phyloP scores from a whole-genome alignment of 2,113 vertebrate species.

The Cryptotis parvus region DNA sequence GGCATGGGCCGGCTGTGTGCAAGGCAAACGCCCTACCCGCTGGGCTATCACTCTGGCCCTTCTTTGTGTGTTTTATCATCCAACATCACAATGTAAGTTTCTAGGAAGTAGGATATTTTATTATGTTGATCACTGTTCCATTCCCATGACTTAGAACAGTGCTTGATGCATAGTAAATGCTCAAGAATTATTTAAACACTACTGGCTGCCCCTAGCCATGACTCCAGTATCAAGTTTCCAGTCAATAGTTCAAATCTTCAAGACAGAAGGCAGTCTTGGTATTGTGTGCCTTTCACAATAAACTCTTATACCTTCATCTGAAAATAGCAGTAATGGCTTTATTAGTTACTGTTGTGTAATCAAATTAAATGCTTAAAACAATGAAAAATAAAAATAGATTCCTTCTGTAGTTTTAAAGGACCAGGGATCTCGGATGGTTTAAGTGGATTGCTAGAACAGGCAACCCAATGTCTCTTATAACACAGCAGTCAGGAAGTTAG shows the following conservation, averaged over 20 bases:
- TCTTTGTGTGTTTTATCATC: too few species aligned
- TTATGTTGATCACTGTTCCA: too few species aligned
- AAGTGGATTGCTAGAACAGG: background rate
- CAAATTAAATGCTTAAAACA: background rate
- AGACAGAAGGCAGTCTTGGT: background rate
- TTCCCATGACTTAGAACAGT: too few species aligned
- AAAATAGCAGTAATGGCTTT: background rate
- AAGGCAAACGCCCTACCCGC: too few species aligned
- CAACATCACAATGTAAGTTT: too few species aligned
- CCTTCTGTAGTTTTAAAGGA: background rate
- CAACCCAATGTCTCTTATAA: background rate
- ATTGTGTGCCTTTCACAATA: background rate
- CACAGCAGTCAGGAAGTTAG: background rate
- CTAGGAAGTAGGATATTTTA: too few species aligned
- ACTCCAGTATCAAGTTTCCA: background rate
- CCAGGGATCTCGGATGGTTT: background rate
- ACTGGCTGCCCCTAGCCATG: too few species aligned
- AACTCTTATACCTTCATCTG: background rate
- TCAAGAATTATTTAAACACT: too few species aligned
- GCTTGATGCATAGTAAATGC: too few species aligned
- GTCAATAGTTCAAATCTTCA: rapidly evolving
- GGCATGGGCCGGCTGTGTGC: too few species aligned
- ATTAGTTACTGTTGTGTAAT: background rate
- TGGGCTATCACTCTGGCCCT: too few species aligned
- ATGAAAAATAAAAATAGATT: background rate